Conservation (phyloP, 2,888 invertebrate species). For the Luffia ferchaultella region DNA sequence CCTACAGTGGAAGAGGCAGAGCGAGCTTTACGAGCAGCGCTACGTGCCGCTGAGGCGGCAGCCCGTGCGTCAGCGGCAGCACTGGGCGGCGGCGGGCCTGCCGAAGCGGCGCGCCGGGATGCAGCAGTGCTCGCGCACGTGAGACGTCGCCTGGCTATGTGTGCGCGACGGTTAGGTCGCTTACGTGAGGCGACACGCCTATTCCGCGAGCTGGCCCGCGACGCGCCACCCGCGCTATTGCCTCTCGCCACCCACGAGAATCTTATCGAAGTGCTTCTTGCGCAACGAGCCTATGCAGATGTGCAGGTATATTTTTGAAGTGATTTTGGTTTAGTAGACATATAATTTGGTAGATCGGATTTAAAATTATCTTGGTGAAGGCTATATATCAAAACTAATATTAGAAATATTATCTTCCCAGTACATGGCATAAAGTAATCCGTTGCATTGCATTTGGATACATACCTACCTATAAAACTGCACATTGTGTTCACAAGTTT, state of each 20-base stretch:
- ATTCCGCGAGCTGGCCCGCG: conserved; percentile 96
- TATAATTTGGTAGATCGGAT: no score
- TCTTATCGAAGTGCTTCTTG: conserved; percentile 92
- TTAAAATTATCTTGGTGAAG: no score
- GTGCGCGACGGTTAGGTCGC: conserved; percentile 92
- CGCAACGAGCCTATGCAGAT: conserved; percentile 96
- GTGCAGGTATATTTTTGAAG: conserved; percentile 87
- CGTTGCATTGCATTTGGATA: no score
- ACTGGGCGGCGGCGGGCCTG: conserved; percentile 87
- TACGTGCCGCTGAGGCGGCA: conserved; percentile 83
- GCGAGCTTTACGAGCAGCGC: conserved; percentile 70
- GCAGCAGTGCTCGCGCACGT: conserved; percentile 95
- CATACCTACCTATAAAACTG: no score
- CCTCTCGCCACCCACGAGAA: conserved; percentile 95
- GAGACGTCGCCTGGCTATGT: conserved; percentile 95
- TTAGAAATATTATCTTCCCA: no score
- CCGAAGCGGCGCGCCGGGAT: conserved; percentile 87
- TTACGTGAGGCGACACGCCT: conserved; percentile 95
- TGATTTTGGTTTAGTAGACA: conserved; percentile 42
- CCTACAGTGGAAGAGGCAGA: conserved; percentile 83
- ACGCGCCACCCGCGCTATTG: conserved; percentile 94
- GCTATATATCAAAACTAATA: no score
- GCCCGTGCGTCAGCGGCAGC: conserved; percentile 88
- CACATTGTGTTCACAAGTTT: no score
- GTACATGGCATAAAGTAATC: no score